phyloP scores from a whole-genome alignment of 2,113 vertebrate genomes.

The Todiramphus saurophagus region DNA sequence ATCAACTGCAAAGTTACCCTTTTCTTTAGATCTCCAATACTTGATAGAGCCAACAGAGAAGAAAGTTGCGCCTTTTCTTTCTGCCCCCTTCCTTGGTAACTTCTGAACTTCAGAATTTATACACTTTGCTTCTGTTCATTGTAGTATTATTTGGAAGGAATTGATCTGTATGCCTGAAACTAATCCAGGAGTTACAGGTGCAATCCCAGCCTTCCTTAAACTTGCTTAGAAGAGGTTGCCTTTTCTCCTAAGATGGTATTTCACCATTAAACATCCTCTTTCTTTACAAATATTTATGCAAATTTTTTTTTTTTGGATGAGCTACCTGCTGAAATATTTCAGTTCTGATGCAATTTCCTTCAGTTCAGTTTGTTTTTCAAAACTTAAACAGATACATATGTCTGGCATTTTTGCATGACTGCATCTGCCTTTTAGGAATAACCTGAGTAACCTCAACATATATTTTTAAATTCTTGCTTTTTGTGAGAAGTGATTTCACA shows the following conservation, averaged over 20 bases:
- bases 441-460: background rate
- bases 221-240: background rate
- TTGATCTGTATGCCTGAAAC: background rate
- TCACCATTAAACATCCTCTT: background rate
- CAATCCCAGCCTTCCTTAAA: background rate
- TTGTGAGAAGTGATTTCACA: background rate
- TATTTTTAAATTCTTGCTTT: background rate
- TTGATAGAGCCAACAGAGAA: background rate
- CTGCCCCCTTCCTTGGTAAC: background rate
- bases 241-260: background rate
- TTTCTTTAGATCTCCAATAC: background rate
- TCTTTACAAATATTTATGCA: background rate
- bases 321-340: background rate
- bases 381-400: fast-evolving
- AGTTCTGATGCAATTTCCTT: background rate
- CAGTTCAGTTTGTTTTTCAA: background rate
- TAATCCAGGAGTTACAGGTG: background rate
- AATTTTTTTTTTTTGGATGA: background rate
- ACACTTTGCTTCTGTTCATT: background rate
- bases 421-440: background rate
- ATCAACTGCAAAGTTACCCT: background rate
- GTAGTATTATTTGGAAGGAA: background rate
- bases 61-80: background rate
- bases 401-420: background rate
- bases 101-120: background rate